A percentile compares a stretch with the other conserved stretches of the same genome.
Evolutionary conservation across 2,888 invertebrate species (phyloP).

Genomic region (Drosophila melanosoma): DNA sequence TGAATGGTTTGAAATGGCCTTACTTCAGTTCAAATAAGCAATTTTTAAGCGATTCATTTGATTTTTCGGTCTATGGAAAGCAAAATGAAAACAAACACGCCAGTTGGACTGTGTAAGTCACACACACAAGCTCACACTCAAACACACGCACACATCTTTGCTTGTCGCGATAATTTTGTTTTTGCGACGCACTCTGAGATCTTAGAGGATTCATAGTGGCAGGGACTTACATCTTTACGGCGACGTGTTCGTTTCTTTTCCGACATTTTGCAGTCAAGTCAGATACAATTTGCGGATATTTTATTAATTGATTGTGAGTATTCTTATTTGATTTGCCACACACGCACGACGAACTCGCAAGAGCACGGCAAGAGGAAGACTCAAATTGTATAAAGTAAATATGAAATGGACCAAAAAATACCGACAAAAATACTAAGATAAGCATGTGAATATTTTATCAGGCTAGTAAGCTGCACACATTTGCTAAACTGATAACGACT

Average conservation of each 20-base stretch:
- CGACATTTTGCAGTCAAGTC: constrained; percentile 77
- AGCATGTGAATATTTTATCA: neutral
- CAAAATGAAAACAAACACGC: constrained; percentile 66
- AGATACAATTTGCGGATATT: constrained; percentile 24
- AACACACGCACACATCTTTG: constrained; percentile 5
- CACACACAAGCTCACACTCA: constrained; percentile 10
- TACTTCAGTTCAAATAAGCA: constrained; percentile 8
- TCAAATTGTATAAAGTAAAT: constrained; percentile 25
- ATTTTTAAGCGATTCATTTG: constrained; percentile 16
- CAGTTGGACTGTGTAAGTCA: constrained; percentile 60
- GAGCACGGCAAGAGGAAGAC: constrained; percentile 44
- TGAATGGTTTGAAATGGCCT: constrained; percentile 18
- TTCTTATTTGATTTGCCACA: constrained; percentile 62
- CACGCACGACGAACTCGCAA: constrained; percentile 55
- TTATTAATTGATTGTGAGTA: constrained; percentile 45
- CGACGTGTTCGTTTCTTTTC: constrained; percentile 84
- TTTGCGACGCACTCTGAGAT: constrained; percentile 21
- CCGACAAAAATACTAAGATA: constrained; percentile 29
- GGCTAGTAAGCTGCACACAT: neutral
- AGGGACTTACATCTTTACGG: constrained; percentile 84
- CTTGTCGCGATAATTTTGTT: constrained; percentile 33
- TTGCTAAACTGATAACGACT: neutral
- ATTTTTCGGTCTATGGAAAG: constrained; percentile 16
- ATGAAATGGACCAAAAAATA: constrained; percentile 38
- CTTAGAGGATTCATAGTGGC: neutral